These are phyloP conservation scores for Lytechinus variegatus DNA, from an alignment of 35 echinoderm and acorn worm genomes.

Conservation along the genomic window DNA sequence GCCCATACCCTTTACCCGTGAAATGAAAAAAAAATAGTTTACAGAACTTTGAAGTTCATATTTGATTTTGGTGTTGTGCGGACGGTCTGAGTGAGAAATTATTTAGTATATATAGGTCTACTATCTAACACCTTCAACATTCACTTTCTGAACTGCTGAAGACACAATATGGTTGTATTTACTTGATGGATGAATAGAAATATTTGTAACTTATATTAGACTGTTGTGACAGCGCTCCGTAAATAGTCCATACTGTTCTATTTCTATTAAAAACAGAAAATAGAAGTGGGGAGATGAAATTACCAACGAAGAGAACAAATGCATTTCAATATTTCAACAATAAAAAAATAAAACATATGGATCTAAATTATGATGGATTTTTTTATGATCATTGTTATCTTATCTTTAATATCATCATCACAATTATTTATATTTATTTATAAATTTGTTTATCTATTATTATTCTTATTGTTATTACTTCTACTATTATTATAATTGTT, in stretches of 20 bases:
- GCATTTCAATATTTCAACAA: too few species aligned
- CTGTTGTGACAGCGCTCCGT: not conserved
- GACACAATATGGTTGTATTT: not conserved
- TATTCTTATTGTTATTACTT: too few species aligned
- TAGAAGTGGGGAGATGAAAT: not conserved
- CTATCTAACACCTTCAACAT: not conserved
- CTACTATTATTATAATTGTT: too few species aligned
- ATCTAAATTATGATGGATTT: too few species aligned
- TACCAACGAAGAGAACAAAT: not conserved
- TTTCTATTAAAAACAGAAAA: not conserved
- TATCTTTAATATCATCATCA: too few species aligned
- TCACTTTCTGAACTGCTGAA: not conserved
- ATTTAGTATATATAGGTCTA: too few species aligned
- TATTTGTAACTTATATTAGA: not conserved
- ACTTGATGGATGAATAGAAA: not conserved
- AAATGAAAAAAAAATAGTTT: not conserved
- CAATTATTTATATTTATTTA: too few species aligned
- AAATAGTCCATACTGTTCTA: not conserved
- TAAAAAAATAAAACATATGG: too few species aligned
- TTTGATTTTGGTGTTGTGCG: not conserved
- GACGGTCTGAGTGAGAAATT: not conserved
- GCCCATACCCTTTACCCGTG: not conserved
- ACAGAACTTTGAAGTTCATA: not conserved
- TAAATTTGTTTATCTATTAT: too few species aligned
- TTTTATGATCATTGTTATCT: too few species aligned